Evolutionary conservation across 2,113 vertebrate species (phyloP).

Genomic region (Nansenia antarctica): DNA sequence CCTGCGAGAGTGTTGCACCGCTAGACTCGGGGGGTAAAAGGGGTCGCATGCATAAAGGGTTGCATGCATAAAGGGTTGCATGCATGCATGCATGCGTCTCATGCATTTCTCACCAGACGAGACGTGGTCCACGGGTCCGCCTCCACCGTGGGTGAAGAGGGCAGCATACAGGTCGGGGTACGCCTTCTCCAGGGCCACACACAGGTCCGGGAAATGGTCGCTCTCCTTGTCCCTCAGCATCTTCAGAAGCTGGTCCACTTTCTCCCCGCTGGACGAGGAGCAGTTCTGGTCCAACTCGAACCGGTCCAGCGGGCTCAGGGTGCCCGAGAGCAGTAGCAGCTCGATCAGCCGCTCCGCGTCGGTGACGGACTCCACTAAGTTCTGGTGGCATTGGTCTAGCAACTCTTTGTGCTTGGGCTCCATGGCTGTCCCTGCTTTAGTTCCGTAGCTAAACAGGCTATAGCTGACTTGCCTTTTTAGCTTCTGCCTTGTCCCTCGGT

Average conservation of each 20-base stretch:
- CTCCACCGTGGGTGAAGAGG: slow-evolving; percentile 87
- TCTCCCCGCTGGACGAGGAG: slow-evolving; percentile 79
- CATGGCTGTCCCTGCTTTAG: slow-evolving; percentile 80
- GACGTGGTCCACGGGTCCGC: slow-evolving; percentile 76
- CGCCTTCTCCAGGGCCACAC: slow-evolving; percentile 93
- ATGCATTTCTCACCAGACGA: slow-evolving; percentile 77
- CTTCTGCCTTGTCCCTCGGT: slow-evolving; percentile 70
- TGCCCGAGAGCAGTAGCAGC: slow-evolving; percentile 83
- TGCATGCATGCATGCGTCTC: not conserved
- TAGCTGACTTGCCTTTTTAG: slow-evolving; percentile 45
- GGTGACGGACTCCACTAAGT: slow-evolving; percentile 91
- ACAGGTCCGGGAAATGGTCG: slow-evolving; percentile 94
- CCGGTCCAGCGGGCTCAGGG: slow-evolving; percentile 80
- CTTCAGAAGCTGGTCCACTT: slow-evolving; percentile 91
- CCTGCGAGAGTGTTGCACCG: too few species aligned
- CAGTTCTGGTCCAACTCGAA: slow-evolving; percentile 85
- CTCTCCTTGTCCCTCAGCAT: slow-evolving; percentile 93
- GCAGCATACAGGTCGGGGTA: slow-evolving; percentile 90
- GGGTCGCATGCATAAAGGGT: not conserved
- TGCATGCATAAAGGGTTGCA: not conserved
- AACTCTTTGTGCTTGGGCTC: slow-evolving; percentile 96
- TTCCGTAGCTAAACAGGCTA: slow-evolving; percentile 76
- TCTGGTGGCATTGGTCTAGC: slow-evolving; percentile 91
- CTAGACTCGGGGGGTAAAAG: too few species aligned
- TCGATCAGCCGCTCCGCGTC: slow-evolving; percentile 89